phyloP scores from a whole-genome alignment of 2,797 vertebrate species.

The Xiphophorus birchmanni region DNA sequence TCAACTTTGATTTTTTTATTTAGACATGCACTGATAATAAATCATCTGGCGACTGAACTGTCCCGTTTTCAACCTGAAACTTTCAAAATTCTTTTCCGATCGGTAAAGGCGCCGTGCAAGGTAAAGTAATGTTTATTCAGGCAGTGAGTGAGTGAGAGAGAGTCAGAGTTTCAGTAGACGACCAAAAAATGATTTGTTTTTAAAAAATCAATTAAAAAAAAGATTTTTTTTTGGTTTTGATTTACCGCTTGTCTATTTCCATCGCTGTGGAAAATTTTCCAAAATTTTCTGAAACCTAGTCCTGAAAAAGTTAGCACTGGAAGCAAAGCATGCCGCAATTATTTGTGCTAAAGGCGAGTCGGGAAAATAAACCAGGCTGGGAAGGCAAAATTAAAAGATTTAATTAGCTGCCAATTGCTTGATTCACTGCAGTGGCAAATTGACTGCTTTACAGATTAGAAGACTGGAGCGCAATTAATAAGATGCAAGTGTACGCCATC shows the following conservation, averaged over 20 bases:
- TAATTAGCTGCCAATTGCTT: conserved; percentile 1
- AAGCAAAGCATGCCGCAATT: not conserved
- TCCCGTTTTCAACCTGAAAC: not conserved
- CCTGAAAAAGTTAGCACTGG: not conserved
- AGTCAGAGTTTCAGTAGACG: not conserved
- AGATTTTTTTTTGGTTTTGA: not conserved
- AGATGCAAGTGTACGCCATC: not conserved
- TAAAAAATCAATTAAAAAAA: too few species aligned
- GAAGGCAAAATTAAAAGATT: conserved; percentile 6
- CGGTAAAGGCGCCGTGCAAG: not conserved
- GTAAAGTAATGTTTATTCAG: not conserved
- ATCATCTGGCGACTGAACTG: not conserved
- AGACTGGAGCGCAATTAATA: conserved; percentile 1
- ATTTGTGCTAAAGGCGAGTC: not conserved
- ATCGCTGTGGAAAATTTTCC: not conserved
- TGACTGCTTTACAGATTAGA: conserved; percentile 4
- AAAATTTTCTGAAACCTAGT: not conserved
- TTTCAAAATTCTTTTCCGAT: not conserved
- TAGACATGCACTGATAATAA: not conserved
- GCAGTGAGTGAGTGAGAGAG: not conserved
- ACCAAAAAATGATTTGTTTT: not conserved
- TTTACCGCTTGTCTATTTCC: not conserved
- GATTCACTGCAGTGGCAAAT: conserved; percentile 15
- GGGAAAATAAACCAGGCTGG: not conserved
- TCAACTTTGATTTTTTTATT: not conserved